A percentile compares a stretch with the other conserved stretches of the same genome.
Conservation (phyloP, 2,113 vertebrate species). For the Pycnonotus jocosus region DNA sequence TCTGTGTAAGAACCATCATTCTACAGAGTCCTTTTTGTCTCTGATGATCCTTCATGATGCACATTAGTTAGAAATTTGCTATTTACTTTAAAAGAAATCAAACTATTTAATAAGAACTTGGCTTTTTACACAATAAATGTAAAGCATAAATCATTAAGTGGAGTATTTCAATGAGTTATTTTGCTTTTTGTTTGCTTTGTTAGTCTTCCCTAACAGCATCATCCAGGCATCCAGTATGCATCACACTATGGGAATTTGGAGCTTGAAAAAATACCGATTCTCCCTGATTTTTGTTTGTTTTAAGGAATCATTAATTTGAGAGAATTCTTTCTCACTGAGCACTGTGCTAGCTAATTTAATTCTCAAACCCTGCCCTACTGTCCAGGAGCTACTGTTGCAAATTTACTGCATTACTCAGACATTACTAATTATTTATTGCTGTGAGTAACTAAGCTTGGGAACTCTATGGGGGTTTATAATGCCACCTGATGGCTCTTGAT, state of each 20-base stretch:
- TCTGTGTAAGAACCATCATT: neutral
- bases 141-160: neutral
- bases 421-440: neutral
- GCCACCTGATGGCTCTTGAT: neutral
- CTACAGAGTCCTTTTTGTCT: neutral
- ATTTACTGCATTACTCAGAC: neutral
- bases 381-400: neutral
- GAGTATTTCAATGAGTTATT: neutral
- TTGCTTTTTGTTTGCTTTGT: neutral
- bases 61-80: neutral
- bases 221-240: neutral
- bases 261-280: neutral
- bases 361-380: neutral
- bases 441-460: neutral
- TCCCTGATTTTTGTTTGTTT: neutral
- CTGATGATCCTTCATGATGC: neutral
- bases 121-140: neutral
- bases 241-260: neutral
- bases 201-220: neutral
- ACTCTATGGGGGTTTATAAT: neutral
- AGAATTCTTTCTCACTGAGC: neutral
- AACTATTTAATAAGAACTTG: neutral
- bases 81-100: neutral
- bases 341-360: neutral
- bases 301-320: neutral